Evolutionary conservation across 2,888 invertebrate genomes (phyloP).

Genomic region (Amphimallon solstitiale): DNA sequence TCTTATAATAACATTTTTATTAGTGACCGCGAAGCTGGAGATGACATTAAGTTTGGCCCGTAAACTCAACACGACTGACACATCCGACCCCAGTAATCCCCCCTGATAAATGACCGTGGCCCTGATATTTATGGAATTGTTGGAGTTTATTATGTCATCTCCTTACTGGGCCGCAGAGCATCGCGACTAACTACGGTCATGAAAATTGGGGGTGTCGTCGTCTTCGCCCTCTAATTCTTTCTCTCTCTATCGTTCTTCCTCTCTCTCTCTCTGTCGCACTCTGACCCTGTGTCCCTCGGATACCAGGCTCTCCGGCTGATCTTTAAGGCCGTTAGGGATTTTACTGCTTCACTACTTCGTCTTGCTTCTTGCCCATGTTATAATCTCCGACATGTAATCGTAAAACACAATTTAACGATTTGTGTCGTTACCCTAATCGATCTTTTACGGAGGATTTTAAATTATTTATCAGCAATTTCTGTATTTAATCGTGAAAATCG

Average conservation of each 20-base stretch:
- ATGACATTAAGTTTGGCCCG: constrained; percentile 59
- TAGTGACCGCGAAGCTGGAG: constrained; percentile 58
- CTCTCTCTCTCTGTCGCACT: too few relatives aligned
- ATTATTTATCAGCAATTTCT: constrained; percentile 28
- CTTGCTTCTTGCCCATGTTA: constrained; percentile 13
- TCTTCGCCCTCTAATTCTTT: not conserved
- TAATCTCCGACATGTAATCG: constrained; percentile 20
- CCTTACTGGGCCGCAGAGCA: constrained; percentile 29
- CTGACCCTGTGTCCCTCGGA: too few relatives aligned
- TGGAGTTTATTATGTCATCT: constrained; percentile 51
- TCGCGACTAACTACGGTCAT: constrained; percentile 30
- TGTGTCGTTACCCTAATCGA: constrained; percentile 28
- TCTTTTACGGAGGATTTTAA: constrained; percentile 20
- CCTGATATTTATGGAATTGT: constrained; percentile 56
- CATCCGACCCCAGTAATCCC: constrained; percentile 55
- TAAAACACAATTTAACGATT: constrained; percentile 28
- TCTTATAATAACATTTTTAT: constrained; percentile 62
- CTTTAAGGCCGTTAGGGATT: constrained; percentile 31
- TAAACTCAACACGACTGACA: constrained; percentile 56
- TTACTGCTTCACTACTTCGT: constrained; percentile 24
- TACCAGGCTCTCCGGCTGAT: not conserved
- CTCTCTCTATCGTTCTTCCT: too few relatives aligned
- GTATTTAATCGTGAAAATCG: constrained; percentile 23
- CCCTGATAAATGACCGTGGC: constrained; percentile 55
- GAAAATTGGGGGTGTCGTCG: constrained; percentile 22